A percentile compares a stretch with the other conserved stretches of the same genome.
Evolutionary conservation across 2,888 invertebrate species (phyloP).

Genomic region (Hipparchia semele): DNA sequence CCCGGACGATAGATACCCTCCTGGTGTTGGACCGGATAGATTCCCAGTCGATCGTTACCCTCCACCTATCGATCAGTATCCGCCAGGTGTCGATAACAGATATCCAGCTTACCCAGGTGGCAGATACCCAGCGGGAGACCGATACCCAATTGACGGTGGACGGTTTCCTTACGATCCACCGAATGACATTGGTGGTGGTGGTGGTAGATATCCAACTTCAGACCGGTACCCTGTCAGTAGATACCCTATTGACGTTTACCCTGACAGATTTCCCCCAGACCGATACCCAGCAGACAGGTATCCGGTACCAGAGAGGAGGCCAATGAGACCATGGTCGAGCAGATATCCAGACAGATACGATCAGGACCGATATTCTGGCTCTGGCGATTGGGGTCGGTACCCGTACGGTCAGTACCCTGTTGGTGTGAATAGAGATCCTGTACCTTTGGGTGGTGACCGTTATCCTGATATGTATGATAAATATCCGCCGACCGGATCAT

Average conservation of each 20-base stretch:
- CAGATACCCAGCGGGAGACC: constrained; percentile 64
- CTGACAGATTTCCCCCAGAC: constrained; percentile 62
- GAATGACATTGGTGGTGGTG: constrained; percentile 64
- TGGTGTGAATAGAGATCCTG: constrained; percentile 76
- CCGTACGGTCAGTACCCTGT: constrained; percentile 74
- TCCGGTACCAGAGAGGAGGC: constrained; percentile 69
- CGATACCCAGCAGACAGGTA: constrained; percentile 79
- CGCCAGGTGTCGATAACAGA: constrained; percentile 70
- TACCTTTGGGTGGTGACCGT: constrained; percentile 77
- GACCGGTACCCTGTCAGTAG: constrained; percentile 72
- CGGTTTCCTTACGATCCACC: constrained; percentile 61
- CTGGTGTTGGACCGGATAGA: constrained; percentile 63
- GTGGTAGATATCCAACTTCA: constrained; percentile 63
- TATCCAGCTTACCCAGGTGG: constrained; percentile 79
- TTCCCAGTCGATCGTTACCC: constrained; percentile 78
- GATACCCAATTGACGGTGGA: constrained; percentile 71
- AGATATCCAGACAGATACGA: constrained; percentile 79
- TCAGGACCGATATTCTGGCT: constrained; percentile 69
- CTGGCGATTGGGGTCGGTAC: constrained; percentile 73
- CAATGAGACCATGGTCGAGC: constrained; percentile 55
- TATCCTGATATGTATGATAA: constrained; percentile 80
- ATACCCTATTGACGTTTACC: constrained; percentile 67
- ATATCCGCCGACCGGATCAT: constrained; percentile 83
- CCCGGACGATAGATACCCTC: constrained; percentile 78
- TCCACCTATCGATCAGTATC: constrained; percentile 74